Conservation (phyloP, 2,113 vertebrate species). For the Actenoides lindsayi region DNA sequence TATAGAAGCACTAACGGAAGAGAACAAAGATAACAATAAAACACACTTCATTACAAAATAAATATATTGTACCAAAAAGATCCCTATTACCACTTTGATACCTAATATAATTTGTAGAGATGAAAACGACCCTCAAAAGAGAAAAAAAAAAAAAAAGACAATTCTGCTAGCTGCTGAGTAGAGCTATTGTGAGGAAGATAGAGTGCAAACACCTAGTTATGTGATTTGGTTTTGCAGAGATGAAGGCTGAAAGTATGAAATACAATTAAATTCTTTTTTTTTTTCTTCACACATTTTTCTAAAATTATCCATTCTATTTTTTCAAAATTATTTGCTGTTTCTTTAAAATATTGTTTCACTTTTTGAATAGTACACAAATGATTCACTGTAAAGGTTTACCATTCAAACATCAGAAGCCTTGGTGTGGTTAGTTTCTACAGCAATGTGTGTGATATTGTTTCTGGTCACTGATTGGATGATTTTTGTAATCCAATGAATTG, state of each 20-base stretch:
- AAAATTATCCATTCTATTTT: neutral
- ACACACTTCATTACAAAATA: neutral
- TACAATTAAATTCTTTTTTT: neutral
- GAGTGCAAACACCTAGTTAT: neutral
- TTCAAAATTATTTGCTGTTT: neutral
- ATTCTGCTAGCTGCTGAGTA: neutral
- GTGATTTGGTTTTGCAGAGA: neutral
- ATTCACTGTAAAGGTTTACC: neutral
- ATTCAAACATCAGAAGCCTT: neutral
- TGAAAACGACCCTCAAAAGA: neutral
- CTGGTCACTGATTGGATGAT: neutral
- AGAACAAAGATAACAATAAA: neutral
- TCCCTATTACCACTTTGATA: neutral
- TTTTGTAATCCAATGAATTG: neutral
- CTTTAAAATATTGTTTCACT: neutral
- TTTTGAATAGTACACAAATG: neutral
- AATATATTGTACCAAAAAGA: neutral
- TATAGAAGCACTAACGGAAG: slow-evolving; percentile 26
- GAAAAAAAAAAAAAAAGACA: neutral
- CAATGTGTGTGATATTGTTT: neutral
- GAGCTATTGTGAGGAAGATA: neutral
- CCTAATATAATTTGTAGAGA: neutral
- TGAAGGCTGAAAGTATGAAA: neutral
- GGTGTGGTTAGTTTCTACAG: neutral
- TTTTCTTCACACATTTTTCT: neutral